Percentiles rank a stretch among this genome's conserved stretches.
phyloP scores from a whole-genome alignment of 2,888 invertebrate species.

The Meteorus colon region DNA sequence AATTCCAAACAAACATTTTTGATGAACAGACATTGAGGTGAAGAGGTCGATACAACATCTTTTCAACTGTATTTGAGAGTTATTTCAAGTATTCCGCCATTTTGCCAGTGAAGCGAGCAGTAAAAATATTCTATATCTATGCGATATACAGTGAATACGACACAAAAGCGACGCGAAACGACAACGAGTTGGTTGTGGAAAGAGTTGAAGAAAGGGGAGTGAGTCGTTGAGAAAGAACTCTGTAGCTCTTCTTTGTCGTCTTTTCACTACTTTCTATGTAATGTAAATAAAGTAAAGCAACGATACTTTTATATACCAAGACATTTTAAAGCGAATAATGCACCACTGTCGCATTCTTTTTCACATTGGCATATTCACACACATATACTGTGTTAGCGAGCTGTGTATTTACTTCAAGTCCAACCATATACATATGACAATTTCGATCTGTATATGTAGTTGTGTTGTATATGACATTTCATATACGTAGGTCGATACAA shows the following conservation, averaged over 20 bases:
- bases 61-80: slow-evolving; percentile 3
- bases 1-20: slow-evolving; percentile 17
- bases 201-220: background rate
- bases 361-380: slow-evolving; percentile 7
- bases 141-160: background rate
- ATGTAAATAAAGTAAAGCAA: slow-evolving; percentile 65
- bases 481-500: slow-evolving; percentile 51
- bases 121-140: slow-evolving; percentile 11
- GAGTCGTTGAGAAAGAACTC: slow-evolving; percentile 36
- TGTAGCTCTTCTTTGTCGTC: slow-evolving; percentile 43
- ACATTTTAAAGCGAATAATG: slow-evolving; percentile 62
- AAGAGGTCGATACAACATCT: slow-evolving; percentile 21
- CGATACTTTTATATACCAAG: slow-evolving; percentile 64
- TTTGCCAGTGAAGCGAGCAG: slow-evolving; percentile 14
- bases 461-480: slow-evolving; percentile 13
- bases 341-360: slow-evolving; percentile 51
- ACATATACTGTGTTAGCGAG: background rate
- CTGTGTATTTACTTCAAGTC: slow-evolving; percentile 40
- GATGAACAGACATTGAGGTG: slow-evolving; percentile 8
- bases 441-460: slow-evolving; percentile 30
- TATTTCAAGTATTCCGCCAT: slow-evolving; percentile 18
- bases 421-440: slow-evolving; percentile 42
- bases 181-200: background rate
- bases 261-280: slow-evolving; percentile 51
- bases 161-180: background rate